Evolutionary conservation across 2,797 vertebrate species (phyloP).

Genomic region (Hypotaenidia philippensis): DNA sequence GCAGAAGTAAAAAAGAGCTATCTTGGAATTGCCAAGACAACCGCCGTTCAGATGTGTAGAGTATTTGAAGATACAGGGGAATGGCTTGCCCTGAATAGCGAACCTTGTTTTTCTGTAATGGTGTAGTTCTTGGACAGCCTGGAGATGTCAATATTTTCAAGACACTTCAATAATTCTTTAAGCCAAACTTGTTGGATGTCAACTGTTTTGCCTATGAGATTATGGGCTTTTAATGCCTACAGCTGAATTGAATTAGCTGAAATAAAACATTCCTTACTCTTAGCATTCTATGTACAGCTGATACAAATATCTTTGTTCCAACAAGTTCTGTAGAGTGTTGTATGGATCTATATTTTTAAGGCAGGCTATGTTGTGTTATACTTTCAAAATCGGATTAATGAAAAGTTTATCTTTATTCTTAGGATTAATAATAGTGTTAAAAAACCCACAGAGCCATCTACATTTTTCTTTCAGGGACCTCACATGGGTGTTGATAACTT

Average conservation of each 20-base stretch:
- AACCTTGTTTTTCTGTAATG: not conserved
- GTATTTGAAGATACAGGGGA: not conserved
- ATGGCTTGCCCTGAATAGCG: not conserved
- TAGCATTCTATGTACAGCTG: not conserved
- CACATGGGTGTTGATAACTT: not conserved
- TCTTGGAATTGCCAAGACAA: not conserved
- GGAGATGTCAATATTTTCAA: not conserved
- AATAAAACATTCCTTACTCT: not conserved
- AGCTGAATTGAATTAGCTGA: not conserved
- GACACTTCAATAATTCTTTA: not conserved
- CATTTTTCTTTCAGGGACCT: not conserved
- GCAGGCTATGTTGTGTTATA: not conserved
- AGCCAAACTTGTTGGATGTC: not conserved
- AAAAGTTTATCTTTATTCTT: not conserved
- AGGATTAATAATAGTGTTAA: not conserved
- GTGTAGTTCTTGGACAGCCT: not conserved
- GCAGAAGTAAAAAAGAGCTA: not conserved
- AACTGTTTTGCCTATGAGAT: not conserved
- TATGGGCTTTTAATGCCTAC: not conserved
- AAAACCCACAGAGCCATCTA: rapidly evolving
- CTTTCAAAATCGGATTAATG: not conserved
- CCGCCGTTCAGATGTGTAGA: not conserved
- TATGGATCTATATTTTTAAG: not conserved
- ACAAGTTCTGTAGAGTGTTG: not conserved
- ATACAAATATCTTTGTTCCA: not conserved